Percentiles rank a stretch among this genome's conserved stretches.
phyloP scores from a whole-genome alignment of 1,140 invertebrate genomes.

The Papilio polyxenes region DNA sequence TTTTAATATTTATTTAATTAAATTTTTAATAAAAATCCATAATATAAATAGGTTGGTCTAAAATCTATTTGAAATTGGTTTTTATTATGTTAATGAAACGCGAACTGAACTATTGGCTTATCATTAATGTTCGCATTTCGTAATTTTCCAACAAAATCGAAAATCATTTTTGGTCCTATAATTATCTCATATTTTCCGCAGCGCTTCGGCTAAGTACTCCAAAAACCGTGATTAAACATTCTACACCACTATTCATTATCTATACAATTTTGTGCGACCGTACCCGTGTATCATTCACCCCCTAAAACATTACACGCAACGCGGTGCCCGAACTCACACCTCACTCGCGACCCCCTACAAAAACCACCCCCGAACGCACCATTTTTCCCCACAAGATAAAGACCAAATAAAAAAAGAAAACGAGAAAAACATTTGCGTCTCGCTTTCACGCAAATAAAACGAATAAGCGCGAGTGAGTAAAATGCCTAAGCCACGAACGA shows the following conservation, averaged over 20 bases:
- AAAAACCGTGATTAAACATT: slow-evolving; percentile 79
- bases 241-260: slow-evolving; percentile 78
- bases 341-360: slow-evolving; percentile 40
- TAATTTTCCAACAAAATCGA: slow-evolving; percentile 65
- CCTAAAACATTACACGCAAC: slow-evolving; percentile 77
- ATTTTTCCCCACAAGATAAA: slow-evolving; percentile 78
- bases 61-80: slow-evolving; percentile 1
- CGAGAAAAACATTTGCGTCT: slow-evolving; percentile 74
- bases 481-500: slow-evolving; percentile 76
- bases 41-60: background rate
- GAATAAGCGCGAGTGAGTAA: slow-evolving; percentile 62
- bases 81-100: slow-evolving; percentile 46
- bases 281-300: slow-evolving; percentile 57
- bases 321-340: slow-evolving; percentile 54
- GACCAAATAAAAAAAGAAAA: slow-evolving; percentile 81
- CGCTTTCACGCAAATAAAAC: slow-evolving; percentile 50
- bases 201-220: slow-evolving; percentile 69
- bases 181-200: slow-evolving; percentile 72
- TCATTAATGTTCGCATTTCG: slow-evolving; percentile 64
- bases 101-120: slow-evolving; percentile 51
- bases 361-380: slow-evolving; percentile 60
- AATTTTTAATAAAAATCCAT: too few relatives aligned
- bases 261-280: slow-evolving; percentile 54
- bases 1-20: too few relatives aligned
- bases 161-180: slow-evolving; percentile 70